These are phyloP conservation scores for Crenuchus spilurus DNA, from an alignment of 2,797 vertebrate genomes.

Conservation along the genomic window DNA sequence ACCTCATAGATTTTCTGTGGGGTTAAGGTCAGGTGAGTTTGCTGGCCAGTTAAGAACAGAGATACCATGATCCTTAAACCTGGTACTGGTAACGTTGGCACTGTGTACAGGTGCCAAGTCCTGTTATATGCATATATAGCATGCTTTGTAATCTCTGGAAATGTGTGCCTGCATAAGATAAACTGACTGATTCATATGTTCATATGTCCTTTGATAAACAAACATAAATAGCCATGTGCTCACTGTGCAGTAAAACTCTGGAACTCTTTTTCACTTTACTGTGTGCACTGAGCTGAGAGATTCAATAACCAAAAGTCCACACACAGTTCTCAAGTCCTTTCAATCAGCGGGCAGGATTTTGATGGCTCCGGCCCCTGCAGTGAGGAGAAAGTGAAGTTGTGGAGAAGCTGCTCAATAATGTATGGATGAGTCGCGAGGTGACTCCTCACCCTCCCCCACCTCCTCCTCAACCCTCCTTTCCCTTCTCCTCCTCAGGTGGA, in stretches of 20 bases:
- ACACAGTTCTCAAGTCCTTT: constrained; percentile 28
- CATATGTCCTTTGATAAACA: constrained; percentile 1
- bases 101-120: too few species aligned
- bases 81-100: too few species aligned
- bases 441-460: constrained; percentile 22
- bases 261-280: not conserved
- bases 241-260: not conserved
- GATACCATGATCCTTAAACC: too few species aligned
- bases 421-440: constrained; percentile 34
- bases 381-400: constrained; percentile 2
- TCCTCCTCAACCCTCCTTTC: not conserved
- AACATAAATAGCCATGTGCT: not conserved
- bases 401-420: constrained; percentile 39
- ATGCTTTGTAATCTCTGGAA: not conserved
- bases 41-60: too few species aligned
- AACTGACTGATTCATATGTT: not conserved
- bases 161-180: not conserved
- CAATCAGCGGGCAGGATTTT: constrained; percentile 20
- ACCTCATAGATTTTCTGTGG: too few species aligned
- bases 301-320: constrained; percentile 18
- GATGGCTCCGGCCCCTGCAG: not conserved
- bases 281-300: not conserved
- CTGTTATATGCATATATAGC: too few species aligned
- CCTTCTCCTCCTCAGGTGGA: not conserved
- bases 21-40: too few species aligned